A percentile compares a stretch with the other conserved stretches of the same genome.
Evolutionary conservation across 2,113 vertebrate species (phyloP).

Genomic region (Rhabdornis inornatus): DNA sequence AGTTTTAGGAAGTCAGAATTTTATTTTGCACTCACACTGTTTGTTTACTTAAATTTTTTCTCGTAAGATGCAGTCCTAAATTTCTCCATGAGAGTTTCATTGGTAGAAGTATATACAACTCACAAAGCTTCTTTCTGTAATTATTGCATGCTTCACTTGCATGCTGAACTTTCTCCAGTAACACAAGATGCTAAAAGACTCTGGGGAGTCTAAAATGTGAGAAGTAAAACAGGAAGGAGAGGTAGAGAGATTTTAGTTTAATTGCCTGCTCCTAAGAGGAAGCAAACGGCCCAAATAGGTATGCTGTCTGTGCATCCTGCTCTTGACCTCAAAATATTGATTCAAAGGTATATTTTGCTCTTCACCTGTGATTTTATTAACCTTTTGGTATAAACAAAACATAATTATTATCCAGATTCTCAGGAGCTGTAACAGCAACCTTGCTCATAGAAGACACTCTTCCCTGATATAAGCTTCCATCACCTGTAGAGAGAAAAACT

Average conservation of each 20-base stretch:
- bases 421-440: neutral
- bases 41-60: neutral
- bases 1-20: neutral
- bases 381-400: neutral
- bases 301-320: neutral
- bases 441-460: neutral
- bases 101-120: neutral
- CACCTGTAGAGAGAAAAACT: neutral
- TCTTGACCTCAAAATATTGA: neutral
- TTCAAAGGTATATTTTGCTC: neutral
- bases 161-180: neutral
- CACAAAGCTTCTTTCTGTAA: neutral
- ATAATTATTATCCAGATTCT: neutral
- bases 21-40: neutral
- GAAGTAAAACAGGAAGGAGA: neutral
- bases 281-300: neutral
- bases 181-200: neutral
- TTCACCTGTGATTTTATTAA: neutral
- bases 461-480: neutral
- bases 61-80: neutral
- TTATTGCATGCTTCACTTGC: neutral
- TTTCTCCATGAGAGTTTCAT: neutral
- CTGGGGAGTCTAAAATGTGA: neutral
- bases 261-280: neutral
- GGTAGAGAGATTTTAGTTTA: neutral